Evolutionary conservation across 2,113 vertebrate species (phyloP).

Genomic region (Canis aureus): DNA sequence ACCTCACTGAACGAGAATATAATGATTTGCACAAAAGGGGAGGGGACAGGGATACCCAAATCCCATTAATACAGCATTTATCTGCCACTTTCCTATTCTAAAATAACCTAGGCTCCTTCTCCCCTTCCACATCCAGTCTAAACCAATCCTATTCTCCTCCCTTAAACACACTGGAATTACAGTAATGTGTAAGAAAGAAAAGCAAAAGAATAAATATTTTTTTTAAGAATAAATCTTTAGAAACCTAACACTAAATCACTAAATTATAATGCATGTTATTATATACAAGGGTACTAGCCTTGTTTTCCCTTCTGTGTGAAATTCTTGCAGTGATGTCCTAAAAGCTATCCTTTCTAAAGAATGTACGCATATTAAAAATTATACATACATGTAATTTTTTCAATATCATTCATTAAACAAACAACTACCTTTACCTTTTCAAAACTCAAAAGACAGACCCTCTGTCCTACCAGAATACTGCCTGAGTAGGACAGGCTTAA

Average conservation of each 20-base stretch:
- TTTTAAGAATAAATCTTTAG: background rate
- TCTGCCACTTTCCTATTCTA: slow-evolving; percentile 5
- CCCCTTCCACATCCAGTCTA: background rate
- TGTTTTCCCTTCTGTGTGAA: background rate
- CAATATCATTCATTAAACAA: slow-evolving; percentile 27
- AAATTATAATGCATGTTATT: background rate
- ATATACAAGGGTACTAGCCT: background rate
- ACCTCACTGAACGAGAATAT: background rate
- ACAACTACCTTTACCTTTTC: slow-evolving; percentile 25
- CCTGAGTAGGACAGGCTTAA: background rate
- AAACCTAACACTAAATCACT: background rate
- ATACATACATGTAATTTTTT: background rate
- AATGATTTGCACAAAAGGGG: background rate
- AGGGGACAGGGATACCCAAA: background rate
- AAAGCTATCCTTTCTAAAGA: background rate
- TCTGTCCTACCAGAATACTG: background rate
- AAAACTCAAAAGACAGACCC: background rate
- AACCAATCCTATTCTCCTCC: background rate
- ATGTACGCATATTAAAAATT: background rate
- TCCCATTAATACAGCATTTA: background rate
- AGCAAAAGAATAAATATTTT: background rate
- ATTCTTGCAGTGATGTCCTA: background rate
- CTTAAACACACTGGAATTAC: background rate
- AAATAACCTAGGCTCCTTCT: background rate
- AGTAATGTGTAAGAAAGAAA: background rate